Evolutionary conservation across 2,888 invertebrate species (phyloP).

Genomic region (Acronicta leporina): DNA sequence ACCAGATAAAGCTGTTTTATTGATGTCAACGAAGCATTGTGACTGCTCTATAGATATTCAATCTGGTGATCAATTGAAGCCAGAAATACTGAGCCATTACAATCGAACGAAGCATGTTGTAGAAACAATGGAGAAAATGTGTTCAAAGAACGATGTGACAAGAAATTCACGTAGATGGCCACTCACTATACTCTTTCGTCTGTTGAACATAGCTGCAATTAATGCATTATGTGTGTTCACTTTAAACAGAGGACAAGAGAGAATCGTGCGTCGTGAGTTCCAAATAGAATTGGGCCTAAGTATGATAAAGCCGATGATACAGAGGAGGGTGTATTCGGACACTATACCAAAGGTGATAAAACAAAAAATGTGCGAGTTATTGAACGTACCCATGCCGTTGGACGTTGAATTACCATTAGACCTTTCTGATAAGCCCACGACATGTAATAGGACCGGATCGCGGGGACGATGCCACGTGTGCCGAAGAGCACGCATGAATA

Average conservation of each 20-base stretch:
- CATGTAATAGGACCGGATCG: slow-evolving; percentile 15
- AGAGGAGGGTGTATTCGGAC: slow-evolving; percentile 26
- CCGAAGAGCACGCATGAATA: slow-evolving; percentile 11
- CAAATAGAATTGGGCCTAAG: slow-evolving; percentile 34
- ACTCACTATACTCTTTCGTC: slow-evolving; percentile 35
- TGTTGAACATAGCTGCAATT: slow-evolving; percentile 37
- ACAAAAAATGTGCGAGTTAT: slow-evolving; percentile 36
- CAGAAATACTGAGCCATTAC: slow-evolving; percentile 29
- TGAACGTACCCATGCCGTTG: slow-evolving; percentile 25
- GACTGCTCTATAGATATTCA: slow-evolving; percentile 17
- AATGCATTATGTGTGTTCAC: slow-evolving; percentile 40
- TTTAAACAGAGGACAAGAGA: slow-evolving; percentile 33
- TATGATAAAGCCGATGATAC: slow-evolving; percentile 37
- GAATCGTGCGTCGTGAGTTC: slow-evolving; percentile 40
- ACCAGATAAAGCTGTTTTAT: slow-evolving; percentile 23
- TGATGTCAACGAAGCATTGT: slow-evolving; percentile 34
- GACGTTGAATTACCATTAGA: slow-evolving; percentile 29
- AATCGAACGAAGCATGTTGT: slow-evolving; percentile 35
- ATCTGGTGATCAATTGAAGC: slow-evolving; percentile 16
- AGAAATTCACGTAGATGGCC: slow-evolving; percentile 45
- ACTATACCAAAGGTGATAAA: slow-evolving; percentile 21
- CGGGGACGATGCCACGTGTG: slow-evolving; percentile 37
- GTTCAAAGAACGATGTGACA: slow-evolving; percentile 30
- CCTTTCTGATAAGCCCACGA: slow-evolving; percentile 13
- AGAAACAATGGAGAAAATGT: slow-evolving; percentile 32